phyloP scores from a whole-genome alignment of 1,140 invertebrate genomes.

The Drosophila sturtevanti region DNA sequence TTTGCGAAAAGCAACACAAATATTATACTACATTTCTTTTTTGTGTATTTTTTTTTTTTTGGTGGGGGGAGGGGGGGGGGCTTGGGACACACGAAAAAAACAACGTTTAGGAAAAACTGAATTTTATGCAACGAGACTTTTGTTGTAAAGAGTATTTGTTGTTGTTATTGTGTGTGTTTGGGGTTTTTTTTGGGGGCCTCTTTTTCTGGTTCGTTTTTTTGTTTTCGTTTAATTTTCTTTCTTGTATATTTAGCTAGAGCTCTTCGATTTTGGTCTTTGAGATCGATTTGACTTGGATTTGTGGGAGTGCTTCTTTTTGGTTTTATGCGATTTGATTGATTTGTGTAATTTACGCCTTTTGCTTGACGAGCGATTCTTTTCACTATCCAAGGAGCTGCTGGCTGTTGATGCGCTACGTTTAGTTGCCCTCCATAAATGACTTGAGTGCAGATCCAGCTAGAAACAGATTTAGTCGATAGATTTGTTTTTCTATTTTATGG shows the following conservation, averaged over 20 bases:
- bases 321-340: constrained; percentile 63
- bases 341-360: constrained; percentile 60
- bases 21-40: too few species aligned
- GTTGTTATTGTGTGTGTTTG: background rate
- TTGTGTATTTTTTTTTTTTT: too few species aligned
- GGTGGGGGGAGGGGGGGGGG: too few species aligned
- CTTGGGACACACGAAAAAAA: background rate
- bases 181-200: too few species aligned
- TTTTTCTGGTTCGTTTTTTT: background rate
- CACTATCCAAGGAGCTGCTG: constrained; percentile 51
- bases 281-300: constrained; percentile 51
- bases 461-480: constrained; percentile 64
- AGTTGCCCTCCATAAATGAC: constrained; percentile 68
- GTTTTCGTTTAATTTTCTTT: background rate
- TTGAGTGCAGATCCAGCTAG: constrained; percentile 74
- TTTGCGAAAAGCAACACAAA: background rate
- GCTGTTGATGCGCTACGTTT: constrained; percentile 63
- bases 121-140: constrained; percentile 2
- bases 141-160: too few species aligned
- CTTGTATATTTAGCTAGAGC: constrained; percentile 11
- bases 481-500: constrained; percentile 30
- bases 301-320: constrained; percentile 69
- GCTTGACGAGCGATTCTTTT: constrained; percentile 44
- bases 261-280: constrained; percentile 47
- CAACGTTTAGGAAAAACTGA: constrained; percentile 12